Conservation (phyloP, 2,797 vertebrate species). For the Centropyge bicolor region DNA sequence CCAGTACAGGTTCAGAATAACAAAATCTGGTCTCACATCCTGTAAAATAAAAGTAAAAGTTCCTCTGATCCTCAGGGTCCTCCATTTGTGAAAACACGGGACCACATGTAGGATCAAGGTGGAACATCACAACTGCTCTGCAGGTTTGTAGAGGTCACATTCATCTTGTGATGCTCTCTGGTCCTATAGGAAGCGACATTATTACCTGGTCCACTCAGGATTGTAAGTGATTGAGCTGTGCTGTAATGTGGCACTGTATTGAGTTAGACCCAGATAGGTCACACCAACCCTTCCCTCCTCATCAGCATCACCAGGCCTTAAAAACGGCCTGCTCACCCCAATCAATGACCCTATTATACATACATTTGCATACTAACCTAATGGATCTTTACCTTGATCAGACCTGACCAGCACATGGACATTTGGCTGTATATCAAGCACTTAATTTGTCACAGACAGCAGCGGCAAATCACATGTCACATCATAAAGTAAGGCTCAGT, state of each 20-base stretch:
- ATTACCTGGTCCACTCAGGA: conserved; percentile 76
- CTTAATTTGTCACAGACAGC: conserved; percentile 29
- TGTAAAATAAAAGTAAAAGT: conserved; percentile 6
- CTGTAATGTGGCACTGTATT: conserved; percentile 87
- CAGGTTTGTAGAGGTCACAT: conserved; percentile 66
- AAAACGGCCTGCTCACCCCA: conserved; percentile 69
- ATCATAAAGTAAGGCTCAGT: conserved; percentile 2
- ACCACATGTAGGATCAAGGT: conserved; percentile 6
- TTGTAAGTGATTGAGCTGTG: conserved; percentile 85
- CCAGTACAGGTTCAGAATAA: conserved; percentile 20
- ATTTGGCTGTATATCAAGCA: conserved; percentile 63
- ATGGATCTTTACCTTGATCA: conserved; percentile 84
- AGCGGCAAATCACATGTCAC: conserved; percentile 4
- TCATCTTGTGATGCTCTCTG: conserved; percentile 59
- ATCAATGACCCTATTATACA: conserved; percentile 86
- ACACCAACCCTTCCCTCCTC: conserved; percentile 82
- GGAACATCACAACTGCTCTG: conserved; percentile 21
- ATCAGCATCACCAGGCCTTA: conserved; percentile 82
- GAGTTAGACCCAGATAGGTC: conserved; percentile 86
- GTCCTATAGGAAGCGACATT: conserved; percentile 72
- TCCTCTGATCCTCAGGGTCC: neutral
- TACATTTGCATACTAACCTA: conserved; percentile 86
- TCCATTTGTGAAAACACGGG: conserved; percentile 1
- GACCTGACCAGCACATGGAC: conserved; percentile 69
- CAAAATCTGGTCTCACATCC: conserved; percentile 10